A percentile compares a stretch with the other conserved stretches of the same genome.
Conservation (phyloP, 2,888 invertebrate species). For the Thymelicus sylvestris region DNA sequence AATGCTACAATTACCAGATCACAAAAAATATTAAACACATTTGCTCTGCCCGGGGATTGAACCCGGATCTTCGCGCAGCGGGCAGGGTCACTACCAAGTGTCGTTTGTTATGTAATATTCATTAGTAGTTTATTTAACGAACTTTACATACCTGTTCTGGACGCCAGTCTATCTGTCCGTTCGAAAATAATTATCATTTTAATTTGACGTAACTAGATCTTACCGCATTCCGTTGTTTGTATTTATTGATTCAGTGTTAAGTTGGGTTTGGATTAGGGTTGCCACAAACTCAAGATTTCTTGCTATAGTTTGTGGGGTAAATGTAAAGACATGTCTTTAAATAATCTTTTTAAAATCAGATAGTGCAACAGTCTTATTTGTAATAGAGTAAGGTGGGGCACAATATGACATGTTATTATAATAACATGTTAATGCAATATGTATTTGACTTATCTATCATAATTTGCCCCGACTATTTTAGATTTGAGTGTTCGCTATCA, state of each 20-base stretch:
- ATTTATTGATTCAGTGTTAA: not conserved
- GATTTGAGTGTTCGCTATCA: no score
- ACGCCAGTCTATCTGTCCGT: not conserved
- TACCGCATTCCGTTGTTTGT: not conserved
- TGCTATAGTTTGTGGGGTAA: no score
- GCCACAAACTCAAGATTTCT: not conserved
- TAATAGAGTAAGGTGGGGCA: no score
- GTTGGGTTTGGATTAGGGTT: not conserved
- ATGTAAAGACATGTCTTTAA: no score
- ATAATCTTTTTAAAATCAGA: no score
- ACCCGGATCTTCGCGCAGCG: not conserved
- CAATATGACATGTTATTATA: no score
- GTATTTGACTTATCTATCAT: no score
- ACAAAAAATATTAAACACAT: no score
- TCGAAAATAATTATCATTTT: constrained; percentile 8
- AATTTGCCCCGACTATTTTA: no score
- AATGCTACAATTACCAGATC: no score
- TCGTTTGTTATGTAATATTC: not conserved
- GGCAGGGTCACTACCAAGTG: not conserved
- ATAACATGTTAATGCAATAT: no score
- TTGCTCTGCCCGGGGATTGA: not conserved
- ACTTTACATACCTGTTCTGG: not conserved
- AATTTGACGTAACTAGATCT: constrained; percentile 1
- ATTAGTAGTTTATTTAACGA: not conserved
- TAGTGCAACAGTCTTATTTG: no score